Evolutionary conservation across 1,140 invertebrate species (phyloP).

Genomic region (Papilio aristodemus): DNA sequence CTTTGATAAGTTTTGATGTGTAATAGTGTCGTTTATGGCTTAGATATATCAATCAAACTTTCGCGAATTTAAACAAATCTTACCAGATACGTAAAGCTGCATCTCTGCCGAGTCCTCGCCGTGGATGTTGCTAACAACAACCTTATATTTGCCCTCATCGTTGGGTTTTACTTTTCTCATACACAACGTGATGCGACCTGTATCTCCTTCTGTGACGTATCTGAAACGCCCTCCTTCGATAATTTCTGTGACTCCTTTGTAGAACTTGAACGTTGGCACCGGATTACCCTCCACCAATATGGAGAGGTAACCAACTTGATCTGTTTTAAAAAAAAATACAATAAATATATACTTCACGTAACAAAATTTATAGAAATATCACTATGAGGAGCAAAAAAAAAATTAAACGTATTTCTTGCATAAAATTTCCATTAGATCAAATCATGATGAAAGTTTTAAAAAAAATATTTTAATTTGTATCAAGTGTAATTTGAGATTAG

Average conservation of each 20-base stretch:
- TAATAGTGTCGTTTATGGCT: no score
- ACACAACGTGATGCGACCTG: constrained; percentile 93
- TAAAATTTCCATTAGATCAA: no score
- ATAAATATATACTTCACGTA: background rate
- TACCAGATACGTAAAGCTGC: constrained; percentile 97
- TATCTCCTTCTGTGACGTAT: constrained; percentile 93
- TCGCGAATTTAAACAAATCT: constrained; percentile 51
- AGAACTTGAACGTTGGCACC: constrained; percentile 96
- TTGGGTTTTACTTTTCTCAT: constrained; percentile 97
- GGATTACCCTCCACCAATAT: constrained; percentile 95
- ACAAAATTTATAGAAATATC: background rate
- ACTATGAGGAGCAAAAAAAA: no score
- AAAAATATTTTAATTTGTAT: background rate
- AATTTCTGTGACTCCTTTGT: constrained; percentile 94
- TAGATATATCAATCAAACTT: no score
- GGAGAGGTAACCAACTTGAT: constrained; percentile 93
- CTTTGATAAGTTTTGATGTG: background rate
- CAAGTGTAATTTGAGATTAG: background rate
- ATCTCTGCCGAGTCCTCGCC: constrained; percentile 97
- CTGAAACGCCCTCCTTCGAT: constrained; percentile 96
- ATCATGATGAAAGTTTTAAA: background rate
- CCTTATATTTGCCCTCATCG: constrained; percentile 98
- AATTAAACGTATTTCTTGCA: background rate
- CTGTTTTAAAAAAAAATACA: constrained; percentile 72
- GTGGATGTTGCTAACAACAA: constrained; percentile 95